Base-by-base conservation (phyloP, 2,797 vertebrate species). In the Oreortyx pictus region DNA sequence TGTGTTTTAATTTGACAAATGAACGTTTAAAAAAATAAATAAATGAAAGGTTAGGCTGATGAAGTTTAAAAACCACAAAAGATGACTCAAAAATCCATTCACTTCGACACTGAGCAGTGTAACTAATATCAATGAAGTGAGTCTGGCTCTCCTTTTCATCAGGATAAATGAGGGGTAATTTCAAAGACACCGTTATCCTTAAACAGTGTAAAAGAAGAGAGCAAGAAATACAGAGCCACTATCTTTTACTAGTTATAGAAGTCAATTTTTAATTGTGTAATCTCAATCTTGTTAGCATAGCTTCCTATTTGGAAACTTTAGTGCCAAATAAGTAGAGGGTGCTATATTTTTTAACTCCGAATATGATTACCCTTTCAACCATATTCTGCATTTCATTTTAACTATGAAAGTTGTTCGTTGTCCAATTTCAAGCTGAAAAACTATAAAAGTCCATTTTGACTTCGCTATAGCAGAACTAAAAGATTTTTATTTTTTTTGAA, bases 391-490 rank as follows among this genome's bases (percentile, higher is more conserved):
- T 93, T 95, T 96, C 85, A 75, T 93, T 95, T 89, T 89, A 71
- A 74, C 64, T 89, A 29, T 77, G 91, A 88, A 95, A 95, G 82
- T 94, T 95, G 75, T 91, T 92, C 78, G 14, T 92, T 82, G 72
- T 95, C 78, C 85, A 82, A 96, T 95, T 91, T 96, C 86, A 80
- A 73, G 52, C 78, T 77, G 77, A 89, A 96, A 96, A 96, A 89
- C 86, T 88, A 91, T 95, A 90, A 87, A 96, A 96, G 93, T 94
- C 89, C 85, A 93, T 94, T 94, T 94, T 96, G 90, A 92, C 80
- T 97, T 96, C 17, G 1, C 79, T 86, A 71, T 65, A 92, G 89
- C 57, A 93, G 91, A 96, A 73, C 94, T 75, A 54, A 96, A 94
- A 85, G 89, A 72, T 68, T 79, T 93, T 92, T 96, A n/a, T 50